Percentiles rank a stretch among this genome's conserved stretches.
These are phyloP conservation scores for Spinus olivaceus DNA, from an alignment of 2,797 vertebrate genomes.

Conservation along the genomic window DNA sequence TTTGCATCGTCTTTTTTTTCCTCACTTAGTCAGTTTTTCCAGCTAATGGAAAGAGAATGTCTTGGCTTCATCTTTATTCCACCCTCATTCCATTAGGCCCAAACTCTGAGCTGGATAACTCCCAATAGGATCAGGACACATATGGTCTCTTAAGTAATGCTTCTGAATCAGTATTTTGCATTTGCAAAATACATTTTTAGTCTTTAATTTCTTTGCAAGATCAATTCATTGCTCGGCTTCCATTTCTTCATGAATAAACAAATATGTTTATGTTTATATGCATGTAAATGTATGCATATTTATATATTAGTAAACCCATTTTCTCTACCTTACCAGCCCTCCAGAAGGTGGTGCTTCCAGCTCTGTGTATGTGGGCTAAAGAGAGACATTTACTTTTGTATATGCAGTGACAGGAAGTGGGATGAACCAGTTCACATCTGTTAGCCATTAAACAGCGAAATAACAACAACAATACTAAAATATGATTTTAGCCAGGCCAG, in stretches of 20 bases:
- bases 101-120: background rate
- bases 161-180: background rate
- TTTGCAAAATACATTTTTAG: background rate
- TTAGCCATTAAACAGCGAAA: background rate
- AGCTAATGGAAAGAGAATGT: constrained; percentile 42
- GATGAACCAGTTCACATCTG: constrained; percentile 23
- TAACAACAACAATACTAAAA: constrained; percentile 3
- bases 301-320: background rate
- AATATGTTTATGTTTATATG: background rate
- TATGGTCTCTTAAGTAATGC: constrained; percentile 1
- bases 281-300: background rate
- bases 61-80: constrained; percentile 29
- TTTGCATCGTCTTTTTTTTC: background rate
- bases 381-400: background rate
- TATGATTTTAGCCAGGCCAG: background rate
- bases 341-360: background rate
- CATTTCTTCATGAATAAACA: background rate
- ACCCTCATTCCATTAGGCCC: constrained; percentile 11
- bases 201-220: background rate
- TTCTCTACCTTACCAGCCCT: background rate
- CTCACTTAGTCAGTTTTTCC: constrained; percentile 23
- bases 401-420: constrained; percentile 6
- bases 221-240: background rate
- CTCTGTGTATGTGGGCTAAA: background rate
- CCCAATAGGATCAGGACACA: background rate